Base-by-base conservation (phyloP, 2,888 invertebrate genomes). In the Harmothoe impar region DNA sequence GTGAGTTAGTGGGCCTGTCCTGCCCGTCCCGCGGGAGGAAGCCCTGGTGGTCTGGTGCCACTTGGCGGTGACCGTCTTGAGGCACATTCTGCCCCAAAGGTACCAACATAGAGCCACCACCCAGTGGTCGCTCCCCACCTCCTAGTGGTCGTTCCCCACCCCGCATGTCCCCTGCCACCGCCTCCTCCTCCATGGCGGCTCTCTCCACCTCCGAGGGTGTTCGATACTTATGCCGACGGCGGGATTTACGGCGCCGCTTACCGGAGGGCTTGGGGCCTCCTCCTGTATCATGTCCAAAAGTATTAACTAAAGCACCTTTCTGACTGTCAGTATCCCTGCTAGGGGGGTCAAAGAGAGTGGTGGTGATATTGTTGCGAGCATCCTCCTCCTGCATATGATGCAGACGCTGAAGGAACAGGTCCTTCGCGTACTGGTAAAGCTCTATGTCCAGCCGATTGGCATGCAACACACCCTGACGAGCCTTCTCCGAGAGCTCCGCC, bases 381-480 rank as follows among this genome's bases (percentile, higher is more conserved):
- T 90, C 90, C 56, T 90, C 85, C 77, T 90, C 62, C 43, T 51
- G 85, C 62, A 62, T 25, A 20, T 31, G 68, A 31, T 90, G 25
- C 25, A 91, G 56, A 10, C 99, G 97, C 95, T 96, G 96, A 91
- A 96, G 94, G 96, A 99, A 97, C 93, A 99, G 97, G 95, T 97
- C 97, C 96, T 98, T 98, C 89, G 99, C 99, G 96, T 98, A 99
- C 93, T 98, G 97, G 96, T 99, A 99, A 90, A 99, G 97, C 96
- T 99, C 98, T 91, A 98, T 97, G 96, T 99, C 99, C 93, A 99
- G 97, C 92, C 97, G 97, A 96, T 99, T 99, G 93, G 98, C 97
- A 94, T 97, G 96, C 93, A 97, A 97, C 94, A 99, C 97, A 95
- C 97, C 97, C 43, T 97, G 97, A 92, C 98, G 96, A 95, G 98